Evolutionary conservation across 2,888 invertebrate genomes (phyloP), one percentile per base, ranked within the genome.

Genomic region (Machimus rusticus): DNA sequence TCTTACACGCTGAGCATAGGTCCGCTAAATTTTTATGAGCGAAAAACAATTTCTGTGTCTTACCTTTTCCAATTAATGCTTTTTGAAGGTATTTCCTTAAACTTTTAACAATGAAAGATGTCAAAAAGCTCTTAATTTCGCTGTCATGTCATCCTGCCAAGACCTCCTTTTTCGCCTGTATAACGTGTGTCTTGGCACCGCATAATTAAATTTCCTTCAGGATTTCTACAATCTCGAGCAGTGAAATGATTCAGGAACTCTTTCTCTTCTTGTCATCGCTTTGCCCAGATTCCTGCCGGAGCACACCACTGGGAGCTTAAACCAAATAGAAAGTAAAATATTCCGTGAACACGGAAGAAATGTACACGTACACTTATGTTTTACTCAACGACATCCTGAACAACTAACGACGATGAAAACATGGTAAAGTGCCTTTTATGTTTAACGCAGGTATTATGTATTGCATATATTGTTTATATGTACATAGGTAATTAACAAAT

Each of bases 201-300:
- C 86, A 76, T 86, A 86, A 86, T 86, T 86, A 74, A 86, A 86
- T 86, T 86, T 23, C 76, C 86, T 86, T 76, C 76, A 84, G 34
- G 31, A 81, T 23, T 81, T 34, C 6, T 9, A 43, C 79, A 79
- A 28, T 79, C n/a, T 51, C 4, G 23, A 46, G 55, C 28, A 19
- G 23, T 66, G 66, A 66, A 66, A 79, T 43, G 79, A 79, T 79
- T 46, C 79, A 46, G 23, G 31, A 81, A 81, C 31, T 81, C 34
- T 28, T 55, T 55, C 55, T 51, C 43, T 23, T 78, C 77, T 43
- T 78, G 43, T 78, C 78, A 78, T 78, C 78, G 23, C 19, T 43
- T 39, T 37, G 19, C 9, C 23, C 37, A 78, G 78, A 19, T 23
- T 78, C 78, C 8, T 78, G 3, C 0, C 1, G 37, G 19, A 19